Base-by-base conservation (phyloP, 2,888 invertebrate genomes). In the Pterobdella sp. region DNA sequence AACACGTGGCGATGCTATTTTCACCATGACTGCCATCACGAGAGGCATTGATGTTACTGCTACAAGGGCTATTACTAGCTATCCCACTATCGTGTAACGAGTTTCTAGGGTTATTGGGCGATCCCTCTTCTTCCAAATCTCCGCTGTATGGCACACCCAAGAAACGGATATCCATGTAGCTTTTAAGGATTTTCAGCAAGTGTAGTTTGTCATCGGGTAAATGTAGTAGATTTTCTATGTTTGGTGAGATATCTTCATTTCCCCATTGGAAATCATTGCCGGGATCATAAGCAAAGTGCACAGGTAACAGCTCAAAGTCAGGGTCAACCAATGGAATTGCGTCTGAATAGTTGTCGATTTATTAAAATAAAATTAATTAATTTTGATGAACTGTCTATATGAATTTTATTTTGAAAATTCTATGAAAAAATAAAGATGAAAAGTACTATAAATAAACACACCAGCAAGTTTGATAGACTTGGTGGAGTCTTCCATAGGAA, bases 261-360 rank as follows among this genome's bases (percentile, higher is more conserved):
- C 66, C 49, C 74, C 74, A 74, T n/a, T 72, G 34, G 56, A 66
- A 68, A 36, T 72, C 87, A 67, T 88, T 87, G 34, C 92, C 92
- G 0, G 93, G 93, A 84, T 93, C 93, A 31, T 91, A 88, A 77
- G 88, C 88, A 84, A 92, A 93, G 82, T 92, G 90, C 77, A 93
- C 87, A 0, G 91, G 91, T 80, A 93, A 86, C 14, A 91, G 85
- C 73, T 88, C 88, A 72, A 82, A 78, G 18, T 81, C 87, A 1
- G 87, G 87, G 82, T 91, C 91, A 29, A 90, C 89, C 31, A 93
- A 81, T 42, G 92, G 92, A 77, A 92, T 89, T n/a, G 87, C 85
- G 76, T 85, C 87, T 86, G 81, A 68, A 83, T 29, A 32, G 63
- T 4, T 14, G 31, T 7, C 10, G 31, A n/a, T 14, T n/a, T n/a